These are phyloP conservation scores for Pangasius mekongensis DNA, from an alignment of 2,797 vertebrate genomes.

Conservation along the genomic window DNA sequence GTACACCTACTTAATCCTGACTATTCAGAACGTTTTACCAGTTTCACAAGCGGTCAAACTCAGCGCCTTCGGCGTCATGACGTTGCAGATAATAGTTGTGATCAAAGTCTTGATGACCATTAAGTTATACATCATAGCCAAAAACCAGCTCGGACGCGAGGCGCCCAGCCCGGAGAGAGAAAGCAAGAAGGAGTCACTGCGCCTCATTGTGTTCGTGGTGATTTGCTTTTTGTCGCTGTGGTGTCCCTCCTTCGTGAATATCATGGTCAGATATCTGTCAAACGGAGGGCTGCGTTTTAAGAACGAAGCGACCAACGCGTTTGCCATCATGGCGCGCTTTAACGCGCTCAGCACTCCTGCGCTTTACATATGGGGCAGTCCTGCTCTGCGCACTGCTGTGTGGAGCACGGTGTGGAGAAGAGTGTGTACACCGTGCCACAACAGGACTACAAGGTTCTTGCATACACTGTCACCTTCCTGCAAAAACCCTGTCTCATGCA, in stretches of 20 bases:
- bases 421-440: conserved; percentile 61
- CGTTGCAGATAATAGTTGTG: conserved; percentile 75
- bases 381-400: conserved; percentile 71
- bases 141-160: conserved; percentile 74
- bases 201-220: conserved; percentile 79
- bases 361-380: conserved; percentile 80
- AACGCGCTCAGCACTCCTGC: conserved; percentile 78
- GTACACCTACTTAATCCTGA: conserved; percentile 75
- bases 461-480: background rate
- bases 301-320: conserved; percentile 79
- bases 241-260: conserved; percentile 77
- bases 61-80: conserved; percentile 76
- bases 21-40: conserved; percentile 74
- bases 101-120: conserved; percentile 77
- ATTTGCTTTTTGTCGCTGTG: conserved; percentile 78
- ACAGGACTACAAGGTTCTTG: conserved; percentile 25
- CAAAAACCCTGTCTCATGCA: background rate
- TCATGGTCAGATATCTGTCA: conserved; percentile 59
- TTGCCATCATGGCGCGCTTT: conserved; percentile 76
- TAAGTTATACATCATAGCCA: conserved; percentile 78
- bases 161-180: conserved; percentile 70
- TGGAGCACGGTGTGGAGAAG: conserved; percentile 68
- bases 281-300: conserved; percentile 68
- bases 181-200: conserved; percentile 77
- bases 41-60: conserved; percentile 75